These are phyloP conservation scores for Athalia rosae DNA, from an alignment of 2,888 invertebrate genomes.

Conservation along the genomic window DNA sequence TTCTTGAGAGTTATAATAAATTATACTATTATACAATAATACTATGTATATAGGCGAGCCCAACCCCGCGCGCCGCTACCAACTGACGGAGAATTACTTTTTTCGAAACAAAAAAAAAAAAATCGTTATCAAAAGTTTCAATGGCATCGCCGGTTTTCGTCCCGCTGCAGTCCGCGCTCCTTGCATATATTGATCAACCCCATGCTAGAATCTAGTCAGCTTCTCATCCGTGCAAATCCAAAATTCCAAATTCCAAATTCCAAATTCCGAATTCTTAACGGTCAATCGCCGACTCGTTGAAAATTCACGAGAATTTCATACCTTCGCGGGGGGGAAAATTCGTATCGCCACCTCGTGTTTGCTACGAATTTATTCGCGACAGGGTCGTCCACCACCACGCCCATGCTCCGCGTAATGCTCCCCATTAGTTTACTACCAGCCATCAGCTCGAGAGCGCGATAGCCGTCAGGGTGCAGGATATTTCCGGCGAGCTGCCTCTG, in stretches of 20 bases:
- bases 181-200: too few relatives aligned
- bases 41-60: conserved; percentile 4
- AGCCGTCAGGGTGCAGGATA: conserved; percentile 38
- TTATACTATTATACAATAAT: conserved; percentile 13
- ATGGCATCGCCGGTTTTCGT: too few relatives aligned
- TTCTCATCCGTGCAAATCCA: too few relatives aligned
- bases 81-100: conserved; percentile 5
- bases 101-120: neutral
- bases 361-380: conserved; percentile 18
- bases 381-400: conserved; percentile 39
- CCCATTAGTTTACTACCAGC: conserved; percentile 38
- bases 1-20: conserved; percentile 31
- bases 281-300: conserved; percentile 35
- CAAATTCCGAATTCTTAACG: neutral
- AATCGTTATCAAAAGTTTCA: too few relatives aligned
- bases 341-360: conserved; percentile 27
- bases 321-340: neutral
- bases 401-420: conserved; percentile 35
- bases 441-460: conserved; percentile 35
- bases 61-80: conserved; percentile 6
- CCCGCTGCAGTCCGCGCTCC: too few relatives aligned
- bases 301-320: neutral
- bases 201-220: too few relatives aligned
- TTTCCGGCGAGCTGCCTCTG: conserved; percentile 26
- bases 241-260: too few relatives aligned